Evolutionary conservation across 2,113 vertebrate species (phyloP), one percentile per base, ranked within the genome.

Genomic region (Myotis lucifugus): DNA sequence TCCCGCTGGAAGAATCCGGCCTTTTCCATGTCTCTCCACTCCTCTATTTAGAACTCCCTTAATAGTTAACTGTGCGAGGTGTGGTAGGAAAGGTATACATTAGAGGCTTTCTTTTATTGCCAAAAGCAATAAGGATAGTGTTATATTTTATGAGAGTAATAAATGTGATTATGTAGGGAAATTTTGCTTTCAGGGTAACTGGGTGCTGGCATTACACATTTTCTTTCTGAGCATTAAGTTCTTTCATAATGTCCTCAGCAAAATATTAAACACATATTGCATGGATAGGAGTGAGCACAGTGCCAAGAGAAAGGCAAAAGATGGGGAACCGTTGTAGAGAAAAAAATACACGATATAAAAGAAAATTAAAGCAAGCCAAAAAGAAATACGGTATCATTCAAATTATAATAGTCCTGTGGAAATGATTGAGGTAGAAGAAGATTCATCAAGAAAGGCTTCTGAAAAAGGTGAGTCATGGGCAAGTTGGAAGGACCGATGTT

Each of bases 121-220:
- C 96, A 88, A 97, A 92, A 94, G 90, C 82, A 97, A 72, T 97
- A 96, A 95, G 77, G 48, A 85, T 56, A 91, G 84, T 94, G 40
- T 77, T 94, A 70, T 85, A 85, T 94, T 97, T 96, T 93, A 95
- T 94, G 87, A 93, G 64, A 93, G 82, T 70, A 92, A 95, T 96
- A 95, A 97, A 97, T 87, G 87, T 52, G 76, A 97, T 95, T 93
- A 93, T 85, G 32, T 34, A 93, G 56, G 74, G 70, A 74, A 91
- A 94, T 69, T 92, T 91, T 96, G 52, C 64, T 94, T 81, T 54
- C 84, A 94, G 77, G 59, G 46, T 85, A 93, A n/a, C 67, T 90
- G n/a, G 54, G 56, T 94, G 92, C 78, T 48, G 61, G 83, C 64
- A 70, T 67, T 81, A 82, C 73, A 87, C 12, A 21, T 32, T 91